phyloP scores from a whole-genome alignment of 2,888 invertebrate genomes.

The Branchellion lobata region DNA sequence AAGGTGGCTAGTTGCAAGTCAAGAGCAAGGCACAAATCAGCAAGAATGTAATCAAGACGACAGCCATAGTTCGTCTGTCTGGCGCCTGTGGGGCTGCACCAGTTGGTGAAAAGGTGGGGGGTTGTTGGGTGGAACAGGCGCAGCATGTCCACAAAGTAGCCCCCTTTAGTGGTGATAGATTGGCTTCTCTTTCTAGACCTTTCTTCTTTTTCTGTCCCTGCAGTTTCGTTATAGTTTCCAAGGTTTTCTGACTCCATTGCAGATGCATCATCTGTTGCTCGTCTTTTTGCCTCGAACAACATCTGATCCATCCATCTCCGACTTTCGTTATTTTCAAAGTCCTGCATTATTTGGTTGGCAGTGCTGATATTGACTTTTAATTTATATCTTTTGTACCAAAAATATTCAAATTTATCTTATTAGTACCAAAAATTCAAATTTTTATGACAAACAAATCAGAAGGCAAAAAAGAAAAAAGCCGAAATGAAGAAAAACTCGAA shows the following conservation, averaged over 20 bases:
- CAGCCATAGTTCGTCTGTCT: slow-evolving; percentile 65
- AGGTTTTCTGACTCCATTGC: too few relatives aligned
- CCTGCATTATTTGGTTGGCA: too few relatives aligned
- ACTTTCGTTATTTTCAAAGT: slow-evolving; percentile 55
- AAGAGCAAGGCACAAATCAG: slow-evolving; percentile 55
- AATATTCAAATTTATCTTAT: too few relatives aligned
- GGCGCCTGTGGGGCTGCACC: slow-evolving; percentile 63
- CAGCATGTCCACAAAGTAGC: slow-evolving; percentile 63
- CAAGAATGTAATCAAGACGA: slow-evolving; percentile 65
- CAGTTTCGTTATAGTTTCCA: too few relatives aligned
- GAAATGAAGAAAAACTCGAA: too few relatives aligned
- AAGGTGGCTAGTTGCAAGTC: slow-evolving; percentile 50
- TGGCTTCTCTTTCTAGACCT: too few relatives aligned
- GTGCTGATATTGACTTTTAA: slow-evolving; percentile 42
- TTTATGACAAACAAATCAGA: too few relatives aligned
- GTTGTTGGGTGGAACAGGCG: slow-evolving; percentile 62
- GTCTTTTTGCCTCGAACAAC: slow-evolving; percentile 49
- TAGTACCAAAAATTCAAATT: too few relatives aligned
- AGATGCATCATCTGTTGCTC: neutral
- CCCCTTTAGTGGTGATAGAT: slow-evolving; percentile 47
- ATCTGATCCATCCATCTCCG: slow-evolving; percentile 61
- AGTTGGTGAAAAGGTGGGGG: slow-evolving; percentile 64
- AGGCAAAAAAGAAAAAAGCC: too few relatives aligned
- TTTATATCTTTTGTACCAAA: too few relatives aligned
- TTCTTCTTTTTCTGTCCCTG: too few relatives aligned